Conservation (phyloP, 2,888 invertebrate species). For the Scelioninae gen. 1 region DNA sequence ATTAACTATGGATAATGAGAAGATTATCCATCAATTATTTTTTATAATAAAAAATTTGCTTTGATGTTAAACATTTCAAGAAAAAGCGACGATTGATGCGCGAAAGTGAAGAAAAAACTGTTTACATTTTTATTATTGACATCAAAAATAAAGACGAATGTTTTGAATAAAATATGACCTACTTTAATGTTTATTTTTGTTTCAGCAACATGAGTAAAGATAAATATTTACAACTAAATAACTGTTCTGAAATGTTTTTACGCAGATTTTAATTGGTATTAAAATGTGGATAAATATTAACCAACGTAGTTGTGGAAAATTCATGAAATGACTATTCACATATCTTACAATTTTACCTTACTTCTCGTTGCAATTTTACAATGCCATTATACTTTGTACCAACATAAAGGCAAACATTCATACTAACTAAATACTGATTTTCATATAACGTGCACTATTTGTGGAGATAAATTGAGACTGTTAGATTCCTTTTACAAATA, state of each 20-base stretch:
- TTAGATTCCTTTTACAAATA: conserved; percentile 21
- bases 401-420: conserved; percentile 4
- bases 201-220: too few species aligned
- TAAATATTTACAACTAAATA: too few species aligned
- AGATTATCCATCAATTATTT: conserved; percentile 32
- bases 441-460: conserved; percentile 8
- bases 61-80: neutral
- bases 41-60: neutral
- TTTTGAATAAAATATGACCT: too few species aligned
- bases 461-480: conserved; percentile 11
- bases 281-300: too few species aligned
- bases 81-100: too few species aligned
- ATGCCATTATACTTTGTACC: neutral
- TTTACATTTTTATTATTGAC: too few species aligned
- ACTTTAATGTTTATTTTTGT: too few species aligned
- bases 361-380: neutral
- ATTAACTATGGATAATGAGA: conserved; percentile 36
- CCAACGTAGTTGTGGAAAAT: too few species aligned
- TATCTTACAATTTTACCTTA: neutral
- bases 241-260: too few species aligned
- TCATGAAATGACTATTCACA: neutral
- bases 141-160: too few species aligned
- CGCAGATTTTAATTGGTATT: too few species aligned
- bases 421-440: conserved; percentile 5
- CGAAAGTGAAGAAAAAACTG: too few species aligned